Base-by-base conservation (phyloP, 2,888 invertebrate species). In the Octonoba sinensis region DNA sequence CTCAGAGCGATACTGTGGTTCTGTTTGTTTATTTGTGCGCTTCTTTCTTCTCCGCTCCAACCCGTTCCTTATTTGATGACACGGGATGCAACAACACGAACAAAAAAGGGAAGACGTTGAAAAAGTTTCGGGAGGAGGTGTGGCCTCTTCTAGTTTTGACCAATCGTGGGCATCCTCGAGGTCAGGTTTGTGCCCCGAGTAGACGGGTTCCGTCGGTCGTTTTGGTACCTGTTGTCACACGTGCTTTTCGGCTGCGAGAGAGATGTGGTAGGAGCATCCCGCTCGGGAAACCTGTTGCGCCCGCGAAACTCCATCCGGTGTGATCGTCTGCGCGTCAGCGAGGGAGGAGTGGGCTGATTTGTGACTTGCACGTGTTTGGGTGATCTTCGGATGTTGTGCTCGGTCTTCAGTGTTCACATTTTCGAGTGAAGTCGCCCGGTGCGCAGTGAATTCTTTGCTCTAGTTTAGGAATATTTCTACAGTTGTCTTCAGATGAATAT, bases 31-130 rank as follows among this genome's bases (percentile, higher is more conserved):
- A 66, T 46, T 59, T 49, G 22, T 49, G 16, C 16, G 8, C 18
- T 20, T 66, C 27, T 27, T 22, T 62, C 49, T 24, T 59, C 57
- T 49, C 56, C 24, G n/a, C 51, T 18, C n/a, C 59, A 71, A 71
- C 70, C 47, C 59, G 70, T 59, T 76, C 76, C 76, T 76, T 69
- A 76, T 76, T 76, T 76, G 76, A 76, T 69, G 69, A 76, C 16
- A 47, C 66, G n/a, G 66, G 46, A 66, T 15, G 46, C 18, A 71
- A 71, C 59, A 71, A 18, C 57, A 71, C 47, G 75, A 75, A 74
- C 75, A 75, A 67, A 76, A 76, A 69, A 76, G 66, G 74, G 62
- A 74, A 74, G 73, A 60, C 76, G 57, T 76, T 76, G 24, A 62
- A 76, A 36, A 36, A 36, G 36, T 64, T 74, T 74, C 16, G 49